Percentiles rank a stretch among this genome's conserved stretches.
Evolutionary conservation across 2,113 vertebrate species (phyloP).

Genomic region (Dissostichus mawsoni): DNA sequence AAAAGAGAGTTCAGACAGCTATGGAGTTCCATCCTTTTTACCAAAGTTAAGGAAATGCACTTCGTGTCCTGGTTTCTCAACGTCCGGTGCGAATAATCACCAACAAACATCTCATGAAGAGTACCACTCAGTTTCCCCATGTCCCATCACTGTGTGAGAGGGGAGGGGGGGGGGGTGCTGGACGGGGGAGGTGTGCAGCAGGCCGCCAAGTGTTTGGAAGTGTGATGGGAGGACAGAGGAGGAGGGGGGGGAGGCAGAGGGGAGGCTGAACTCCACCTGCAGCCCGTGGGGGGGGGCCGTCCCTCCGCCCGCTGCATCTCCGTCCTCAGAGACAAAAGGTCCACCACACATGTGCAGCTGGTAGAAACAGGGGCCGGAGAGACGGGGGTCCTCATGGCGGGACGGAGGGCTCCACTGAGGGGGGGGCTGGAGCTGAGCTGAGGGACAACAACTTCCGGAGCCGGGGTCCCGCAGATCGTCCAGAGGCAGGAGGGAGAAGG

Average conservation of each 20-base stretch:
- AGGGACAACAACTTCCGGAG: slow-evolving; percentile 43
- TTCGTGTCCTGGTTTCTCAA: slow-evolving; percentile 42
- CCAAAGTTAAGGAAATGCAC: slow-evolving; percentile 46
- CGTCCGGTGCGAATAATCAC: background rate
- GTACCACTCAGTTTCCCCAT: background rate
- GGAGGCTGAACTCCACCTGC: slow-evolving; percentile 74
- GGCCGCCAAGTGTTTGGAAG: slow-evolving; percentile 87
- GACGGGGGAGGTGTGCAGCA: slow-evolving; percentile 84
- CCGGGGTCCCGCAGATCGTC: slow-evolving; percentile 49
- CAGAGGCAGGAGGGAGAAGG: slow-evolving; percentile 58
- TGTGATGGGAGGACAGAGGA: slow-evolving; percentile 76
- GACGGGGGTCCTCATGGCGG: slow-evolving; percentile 42
- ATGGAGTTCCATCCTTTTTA: slow-evolving; percentile 39
- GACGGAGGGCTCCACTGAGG: slow-evolving; percentile 53
- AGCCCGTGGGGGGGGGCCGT: slow-evolving; percentile 41
- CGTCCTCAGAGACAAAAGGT: slow-evolving; percentile 69
- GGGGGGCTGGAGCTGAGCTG: slow-evolving; percentile 59
- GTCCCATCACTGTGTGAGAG: slow-evolving; percentile 87
- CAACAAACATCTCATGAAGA: slow-evolving; percentile 10
- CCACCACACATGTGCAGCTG: slow-evolving; percentile 79
- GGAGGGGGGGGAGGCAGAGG: slow-evolving; percentile 57
- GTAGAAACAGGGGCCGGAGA: slow-evolving; percentile 75
- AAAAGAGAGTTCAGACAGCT: slow-evolving; percentile 31
- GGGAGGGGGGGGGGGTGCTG: slow-evolving; percentile 83
- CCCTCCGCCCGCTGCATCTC: slow-evolving; percentile 7